These are phyloP conservation scores for Apus apus DNA, from an alignment of 2,113 vertebrate genomes.

Conservation along the genomic window DNA sequence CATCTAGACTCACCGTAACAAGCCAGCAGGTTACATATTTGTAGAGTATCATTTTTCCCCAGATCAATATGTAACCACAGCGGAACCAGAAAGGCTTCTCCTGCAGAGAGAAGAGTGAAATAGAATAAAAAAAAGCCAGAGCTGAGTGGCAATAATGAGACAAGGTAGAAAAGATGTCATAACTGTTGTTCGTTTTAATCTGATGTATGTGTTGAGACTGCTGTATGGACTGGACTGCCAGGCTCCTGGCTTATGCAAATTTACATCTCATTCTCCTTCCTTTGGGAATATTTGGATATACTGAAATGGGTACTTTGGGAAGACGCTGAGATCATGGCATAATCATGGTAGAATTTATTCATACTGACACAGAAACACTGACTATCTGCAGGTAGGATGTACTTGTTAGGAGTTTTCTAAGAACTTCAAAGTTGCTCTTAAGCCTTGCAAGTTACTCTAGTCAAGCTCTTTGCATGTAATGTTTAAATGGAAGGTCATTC, in stretches of 20 bases:
- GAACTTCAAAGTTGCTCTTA: not conserved
- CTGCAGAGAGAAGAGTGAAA: conserved; percentile 68
- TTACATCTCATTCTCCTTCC: not conserved
- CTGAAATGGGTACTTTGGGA: not conserved
- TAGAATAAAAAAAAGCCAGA: not conserved
- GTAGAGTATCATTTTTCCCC: conserved; percentile 94
- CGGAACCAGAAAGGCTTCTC: conserved; percentile 92
- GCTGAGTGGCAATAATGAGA: not conserved
- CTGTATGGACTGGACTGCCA: not conserved
- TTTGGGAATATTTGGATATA: not conserved
- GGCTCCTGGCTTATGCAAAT: not conserved
- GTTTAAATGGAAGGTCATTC: not conserved
- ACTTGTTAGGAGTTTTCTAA: not conserved
- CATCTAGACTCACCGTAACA: conserved; percentile 87
- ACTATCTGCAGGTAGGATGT: not conserved
- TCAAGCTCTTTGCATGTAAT: not conserved
- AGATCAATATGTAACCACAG: conserved; percentile 90
- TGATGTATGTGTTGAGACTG: not conserved
- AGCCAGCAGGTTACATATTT: conserved; percentile 98
- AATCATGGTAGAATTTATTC: not conserved
- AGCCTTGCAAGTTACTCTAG: not conserved
- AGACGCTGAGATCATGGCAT: not conserved
- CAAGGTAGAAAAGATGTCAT: not conserved
- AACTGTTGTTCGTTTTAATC: not conserved
- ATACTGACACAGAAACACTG: not conserved